Conservation (phyloP, 2,888 invertebrate species). For the Ephialtes manifestator region DNA sequence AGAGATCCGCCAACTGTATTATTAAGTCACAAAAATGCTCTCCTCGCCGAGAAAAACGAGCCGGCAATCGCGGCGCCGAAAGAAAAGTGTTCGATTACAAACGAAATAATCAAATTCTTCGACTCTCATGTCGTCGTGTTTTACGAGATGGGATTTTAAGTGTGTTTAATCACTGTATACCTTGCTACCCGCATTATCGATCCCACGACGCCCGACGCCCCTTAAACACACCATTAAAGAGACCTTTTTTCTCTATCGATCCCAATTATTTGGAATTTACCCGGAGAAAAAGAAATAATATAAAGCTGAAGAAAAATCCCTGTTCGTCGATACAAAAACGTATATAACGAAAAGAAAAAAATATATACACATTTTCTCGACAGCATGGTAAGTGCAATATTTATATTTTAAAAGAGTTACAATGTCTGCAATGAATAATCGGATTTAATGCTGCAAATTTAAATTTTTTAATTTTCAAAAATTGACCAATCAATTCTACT, state of each 20-base stretch:
- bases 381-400: constrained; percentile 16
- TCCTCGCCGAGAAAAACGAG: constrained; percentile 51
- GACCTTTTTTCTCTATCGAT: constrained; percentile 41
- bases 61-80: constrained; percentile 66
- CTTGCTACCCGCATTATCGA: constrained; percentile 57
- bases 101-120: constrained; percentile 29
- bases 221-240: constrained; percentile 32
- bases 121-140: background rate
- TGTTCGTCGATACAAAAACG: background rate
- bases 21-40: constrained; percentile 52
- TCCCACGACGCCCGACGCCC: constrained; percentile 62
- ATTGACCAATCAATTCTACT: background rate
- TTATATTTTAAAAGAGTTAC: background rate
- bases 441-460: background rate
- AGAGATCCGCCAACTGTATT: constrained; percentile 31
- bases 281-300: constrained; percentile 20
- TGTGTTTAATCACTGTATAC: constrained; percentile 40
- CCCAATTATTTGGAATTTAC: constrained; percentile 46
- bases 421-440: background rate
- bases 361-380: constrained; percentile 1
- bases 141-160: constrained; percentile 6
- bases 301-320: background rate
- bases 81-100: constrained; percentile 56
- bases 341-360: background rate
- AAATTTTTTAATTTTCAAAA: background rate